Percentiles rank a stretch among this genome's conserved stretches.
Evolutionary conservation across 2,113 vertebrate genomes (phyloP).

Genomic region (Tonatia bakeri): DNA sequence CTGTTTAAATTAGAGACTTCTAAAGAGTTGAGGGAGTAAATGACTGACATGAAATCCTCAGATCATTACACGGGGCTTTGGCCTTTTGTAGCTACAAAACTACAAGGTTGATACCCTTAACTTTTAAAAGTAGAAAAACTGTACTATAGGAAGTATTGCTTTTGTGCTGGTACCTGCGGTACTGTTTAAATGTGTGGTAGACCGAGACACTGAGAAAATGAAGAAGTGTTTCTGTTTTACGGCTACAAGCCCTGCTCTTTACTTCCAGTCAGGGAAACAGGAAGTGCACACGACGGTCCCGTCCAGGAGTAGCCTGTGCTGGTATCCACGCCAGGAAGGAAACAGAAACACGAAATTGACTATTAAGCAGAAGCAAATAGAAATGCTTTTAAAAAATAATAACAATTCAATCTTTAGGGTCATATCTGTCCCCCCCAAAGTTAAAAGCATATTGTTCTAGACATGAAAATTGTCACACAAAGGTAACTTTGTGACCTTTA

Average conservation of each 20-base stretch:
- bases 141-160: not conserved
- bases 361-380: not conserved
- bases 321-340: not conserved
- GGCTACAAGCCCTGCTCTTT: not conserved
- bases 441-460: not conserved
- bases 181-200: not conserved
- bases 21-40: not conserved
- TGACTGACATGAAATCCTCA: not conserved
- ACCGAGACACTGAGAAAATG: slow-evolving; percentile 5
- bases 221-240: not conserved
- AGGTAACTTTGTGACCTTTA: not conserved
- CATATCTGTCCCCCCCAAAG: not conserved
- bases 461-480: not conserved
- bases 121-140: not conserved
- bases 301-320: not conserved
- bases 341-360: slow-evolving; percentile 9
- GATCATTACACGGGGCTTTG: not conserved
- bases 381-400: not conserved
- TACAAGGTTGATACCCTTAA: not conserved
- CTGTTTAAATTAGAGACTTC: not conserved
- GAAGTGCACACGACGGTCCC: not conserved
- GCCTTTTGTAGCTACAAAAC: not conserved
- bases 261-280: not conserved
- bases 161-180: not conserved
- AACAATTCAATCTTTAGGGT: not conserved